A percentile compares a stretch with the other conserved stretches of the same genome.
These are phyloP conservation scores for Pagrus major DNA, from an alignment of 2,113 vertebrate genomes.

Conservation along the genomic window DNA sequence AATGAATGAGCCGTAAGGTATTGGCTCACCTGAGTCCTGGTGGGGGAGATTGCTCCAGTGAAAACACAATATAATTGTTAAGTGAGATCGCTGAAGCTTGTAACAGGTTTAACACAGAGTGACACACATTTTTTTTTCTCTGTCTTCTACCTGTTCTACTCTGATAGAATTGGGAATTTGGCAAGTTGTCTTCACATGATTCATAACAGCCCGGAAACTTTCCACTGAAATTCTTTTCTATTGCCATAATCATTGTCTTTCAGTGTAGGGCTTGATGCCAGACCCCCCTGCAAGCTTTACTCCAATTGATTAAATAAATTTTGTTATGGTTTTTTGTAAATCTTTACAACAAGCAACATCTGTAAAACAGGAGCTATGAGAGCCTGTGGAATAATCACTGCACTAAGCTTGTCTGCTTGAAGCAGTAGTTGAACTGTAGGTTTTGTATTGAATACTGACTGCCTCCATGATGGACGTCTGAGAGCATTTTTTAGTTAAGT, in stretches of 20 bases:
- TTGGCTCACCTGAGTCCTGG: background rate
- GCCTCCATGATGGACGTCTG: too few relatives aligned
- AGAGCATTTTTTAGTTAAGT: too few relatives aligned
- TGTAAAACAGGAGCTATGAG: background rate
- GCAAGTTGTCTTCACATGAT: background rate
- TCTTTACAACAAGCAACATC: background rate
- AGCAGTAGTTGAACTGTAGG: too few relatives aligned
- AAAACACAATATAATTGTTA: conserved; percentile 8
- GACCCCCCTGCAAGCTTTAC: background rate
- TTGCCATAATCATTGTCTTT: background rate
- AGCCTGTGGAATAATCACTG: background rate
- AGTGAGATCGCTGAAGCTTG: background rate
- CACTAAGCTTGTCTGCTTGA: too few relatives aligned
- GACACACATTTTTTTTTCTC: background rate
- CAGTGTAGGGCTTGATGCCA: background rate
- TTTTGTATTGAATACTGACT: too few relatives aligned
- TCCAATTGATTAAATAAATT: background rate
- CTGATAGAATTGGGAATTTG: background rate
- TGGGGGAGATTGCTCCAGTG: conserved; percentile 8
- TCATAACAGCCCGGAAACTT: background rate
- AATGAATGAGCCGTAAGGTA: background rate
- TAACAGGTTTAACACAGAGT: background rate
- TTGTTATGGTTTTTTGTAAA: background rate
- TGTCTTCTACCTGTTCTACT: background rate
- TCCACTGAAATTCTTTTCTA: background rate